These are phyloP conservation scores for Triplophysa tibetana DNA, from an alignment of 2,113 vertebrate species.

Conservation along the genomic window DNA sequence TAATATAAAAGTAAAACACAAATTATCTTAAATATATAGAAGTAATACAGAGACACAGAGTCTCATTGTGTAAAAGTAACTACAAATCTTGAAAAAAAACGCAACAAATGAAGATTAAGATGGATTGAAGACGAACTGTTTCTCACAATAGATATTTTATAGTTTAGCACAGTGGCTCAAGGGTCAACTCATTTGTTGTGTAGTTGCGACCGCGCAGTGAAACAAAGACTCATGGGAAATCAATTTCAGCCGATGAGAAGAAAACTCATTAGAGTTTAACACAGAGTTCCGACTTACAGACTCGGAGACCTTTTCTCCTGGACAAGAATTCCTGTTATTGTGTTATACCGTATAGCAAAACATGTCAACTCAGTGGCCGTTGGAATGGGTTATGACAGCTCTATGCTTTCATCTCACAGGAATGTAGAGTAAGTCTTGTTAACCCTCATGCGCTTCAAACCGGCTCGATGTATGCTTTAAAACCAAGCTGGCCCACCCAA, in stretches of 20 bases:
- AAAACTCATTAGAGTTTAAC: slow-evolving; percentile 27
- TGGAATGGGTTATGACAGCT: slow-evolving; percentile 26
- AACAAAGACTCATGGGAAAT: slow-evolving; percentile 35
- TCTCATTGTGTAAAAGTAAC: background rate
- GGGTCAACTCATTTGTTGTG: slow-evolving; percentile 31
- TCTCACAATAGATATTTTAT: background rate
- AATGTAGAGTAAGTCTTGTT: slow-evolving; percentile 23
- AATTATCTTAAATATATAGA: no score
- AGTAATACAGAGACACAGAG: no score
- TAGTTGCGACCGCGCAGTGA: slow-evolving; percentile 12
- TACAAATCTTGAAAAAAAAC: background rate
- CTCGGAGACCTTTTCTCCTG: slow-evolving; percentile 16
- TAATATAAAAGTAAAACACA: no score
- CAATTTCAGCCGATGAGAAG: slow-evolving; percentile 6
- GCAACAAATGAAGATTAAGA: background rate
- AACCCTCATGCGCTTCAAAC: slow-evolving; percentile 22
- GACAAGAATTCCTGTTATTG: slow-evolving; percentile 28
- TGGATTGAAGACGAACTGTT: background rate
- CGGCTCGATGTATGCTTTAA: background rate
- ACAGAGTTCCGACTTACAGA: background rate
- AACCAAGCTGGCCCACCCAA: slow-evolving; percentile 3
- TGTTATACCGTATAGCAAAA: slow-evolving; percentile 9
- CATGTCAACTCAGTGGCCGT: slow-evolving; percentile 10
- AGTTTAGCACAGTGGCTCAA: background rate
- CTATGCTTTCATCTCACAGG: slow-evolving; percentile 7